These are phyloP conservation scores for Halesus radiatus DNA, from an alignment of 1,140 invertebrate genomes.

Conservation along the genomic window DNA sequence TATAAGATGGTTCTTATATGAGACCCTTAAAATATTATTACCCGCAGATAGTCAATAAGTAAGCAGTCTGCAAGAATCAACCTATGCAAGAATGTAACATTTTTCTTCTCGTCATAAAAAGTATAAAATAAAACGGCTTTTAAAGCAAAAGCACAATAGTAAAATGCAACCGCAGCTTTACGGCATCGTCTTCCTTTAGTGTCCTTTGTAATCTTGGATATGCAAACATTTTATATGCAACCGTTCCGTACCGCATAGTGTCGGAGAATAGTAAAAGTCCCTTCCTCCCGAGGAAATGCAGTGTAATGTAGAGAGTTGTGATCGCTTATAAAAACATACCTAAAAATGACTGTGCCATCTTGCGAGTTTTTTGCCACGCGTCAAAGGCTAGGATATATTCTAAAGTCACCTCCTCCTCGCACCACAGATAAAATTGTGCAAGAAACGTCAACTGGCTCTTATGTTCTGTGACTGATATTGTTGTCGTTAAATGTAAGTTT, in stretches of 20 bases:
- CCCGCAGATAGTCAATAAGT: too few relatives aligned
- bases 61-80: too few relatives aligned
- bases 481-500: neutral
- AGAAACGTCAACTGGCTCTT: neutral
- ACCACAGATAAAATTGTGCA: too few relatives aligned
- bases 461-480: neutral
- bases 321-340: constrained; percentile 6
- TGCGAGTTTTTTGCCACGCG: neutral
- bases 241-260: neutral
- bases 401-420: neutral
- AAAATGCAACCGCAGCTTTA: neutral
- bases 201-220: constrained; percentile 22
- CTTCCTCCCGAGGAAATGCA: neutral
- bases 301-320: constrained; percentile 23
- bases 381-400: neutral
- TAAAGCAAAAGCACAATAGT: neutral
- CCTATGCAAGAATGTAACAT: too few relatives aligned
- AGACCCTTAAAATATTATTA: too few relatives aligned
- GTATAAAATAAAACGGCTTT: neutral
- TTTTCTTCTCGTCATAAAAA: too few relatives aligned
- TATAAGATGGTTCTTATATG: too few relatives aligned
- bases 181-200: constrained; percentile 2
- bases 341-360: constrained; percentile 4
- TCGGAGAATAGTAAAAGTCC: neutral
- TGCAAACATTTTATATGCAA: constrained; percentile 13